Percentiles rank a stretch among this genome's conserved stretches.
These are phyloP conservation scores for Ptychodera flava DNA, from an alignment of 35 echinoderm and acorn worm genomes.

Conservation along the genomic window DNA sequence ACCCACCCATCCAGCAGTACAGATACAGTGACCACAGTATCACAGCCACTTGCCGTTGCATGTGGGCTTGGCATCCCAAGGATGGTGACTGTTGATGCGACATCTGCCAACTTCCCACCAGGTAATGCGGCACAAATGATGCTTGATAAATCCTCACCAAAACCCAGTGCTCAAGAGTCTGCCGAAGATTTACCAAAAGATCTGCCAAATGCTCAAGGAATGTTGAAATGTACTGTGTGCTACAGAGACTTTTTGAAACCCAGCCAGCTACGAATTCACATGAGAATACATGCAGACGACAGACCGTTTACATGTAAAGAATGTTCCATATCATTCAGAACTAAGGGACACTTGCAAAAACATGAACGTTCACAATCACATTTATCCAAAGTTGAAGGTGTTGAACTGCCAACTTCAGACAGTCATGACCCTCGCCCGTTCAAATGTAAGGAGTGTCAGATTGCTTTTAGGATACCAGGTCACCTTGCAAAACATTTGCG, in stretches of 20 bases:
- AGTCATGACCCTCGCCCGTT: constrained; percentile 83
- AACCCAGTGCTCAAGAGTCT: background rate
- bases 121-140: no score
- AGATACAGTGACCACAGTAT: constrained; percentile 3
- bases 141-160: background rate
- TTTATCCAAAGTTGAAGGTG: constrained; percentile 86
- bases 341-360: constrained; percentile 64
- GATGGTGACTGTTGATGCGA: constrained; percentile 10
- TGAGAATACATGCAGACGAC: constrained; percentile 62
- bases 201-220: background rate
- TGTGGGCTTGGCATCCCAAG: background rate
- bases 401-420: constrained; percentile 67
- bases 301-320: constrained; percentile 72
- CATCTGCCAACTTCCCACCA: constrained; percentile 22
- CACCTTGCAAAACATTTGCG: constrained; percentile 95
- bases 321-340: constrained; percentile 65
- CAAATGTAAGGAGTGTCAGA: constrained; percentile 94
- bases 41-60: background rate
- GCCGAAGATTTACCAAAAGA: background rate
- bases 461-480: constrained; percentile 93
- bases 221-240: constrained; percentile 59
- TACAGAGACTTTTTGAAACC: constrained; percentile 82
- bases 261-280: constrained; percentile 89
- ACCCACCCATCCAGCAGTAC: background rate
- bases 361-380: constrained; percentile 89